Evolutionary conservation across 2,113 vertebrate genomes (phyloP), one percentile per base, ranked within the genome.

Genomic region (Marcusenius ussheri): DNA sequence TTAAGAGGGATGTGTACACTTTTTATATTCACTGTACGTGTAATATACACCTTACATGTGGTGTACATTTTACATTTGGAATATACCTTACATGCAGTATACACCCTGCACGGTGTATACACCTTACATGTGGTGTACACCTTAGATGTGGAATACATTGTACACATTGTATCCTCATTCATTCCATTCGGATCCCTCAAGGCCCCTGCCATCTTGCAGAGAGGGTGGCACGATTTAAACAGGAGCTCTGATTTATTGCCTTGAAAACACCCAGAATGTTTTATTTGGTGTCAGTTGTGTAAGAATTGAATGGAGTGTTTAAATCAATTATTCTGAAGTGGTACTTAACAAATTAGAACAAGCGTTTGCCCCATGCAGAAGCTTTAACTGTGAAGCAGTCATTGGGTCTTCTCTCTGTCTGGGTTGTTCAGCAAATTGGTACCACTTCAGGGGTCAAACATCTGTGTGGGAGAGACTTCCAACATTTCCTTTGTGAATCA

Each of bases 331-430:
- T 92, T 91, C 93, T 91, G 90, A 95, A 94, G 94, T 94, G 94
- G 91, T 95, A 95, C 96, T 96, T 95, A 96, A 95, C 95, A 96
- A 96, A 96, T 96, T 96, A 95, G 93, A 93, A 93, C 89, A 92
- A 95, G 95, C 93, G 93, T 93, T 95, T 96, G 94, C 91, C 90
- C 92, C 89, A 94, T 94, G 95, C 93, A 92, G 91, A 92, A 92
- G 92, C 92, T 87, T 91, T 92, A 93, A 93, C 96, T 95, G 95
- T 90, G 89, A 93, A 92, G 92, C 93, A 53, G 96, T 95, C 95
- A 93, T 94, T 94, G 95, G 96, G 94, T 93, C 66, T 94, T 95
- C 95, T 89, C 90, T 91, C 93, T 91, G 91, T 90, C 88, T 87
- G 80, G 89, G 88, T 90, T 89, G 90, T 89, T 91, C 83, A 92